Base-by-base conservation (phyloP, 2,113 vertebrate species). In the Gorsachius goisagi region DNA sequence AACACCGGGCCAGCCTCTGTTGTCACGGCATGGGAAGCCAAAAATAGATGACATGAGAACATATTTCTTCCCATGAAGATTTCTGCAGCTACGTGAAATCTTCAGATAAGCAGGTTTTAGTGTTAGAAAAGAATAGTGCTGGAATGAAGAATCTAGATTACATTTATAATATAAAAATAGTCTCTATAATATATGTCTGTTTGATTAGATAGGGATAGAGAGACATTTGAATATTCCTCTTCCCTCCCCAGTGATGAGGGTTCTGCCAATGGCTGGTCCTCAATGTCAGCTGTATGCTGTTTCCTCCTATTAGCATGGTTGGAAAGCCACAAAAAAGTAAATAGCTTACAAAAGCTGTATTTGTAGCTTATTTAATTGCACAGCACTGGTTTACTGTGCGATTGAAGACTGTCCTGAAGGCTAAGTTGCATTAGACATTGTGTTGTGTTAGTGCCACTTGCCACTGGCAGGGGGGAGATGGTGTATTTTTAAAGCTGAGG, bases 11-110 rank as follows among this genome's bases (percentile, higher is more conserved):
- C 92, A 92, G 63, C 84, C 77, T 75, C 91, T 19, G 77, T 89
- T 90, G 85, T 89, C 87, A 73, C 16, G 37, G 64, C 50, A 82
- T 24, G 56, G 73, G 55, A 80, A 64, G 22, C 47, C 79, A 87
- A 81, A 93, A 94, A 95, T 93, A 95, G 89, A 73, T 79, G 62
- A 75, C 49, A 90, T 45, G 55, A 89, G 92, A 94, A 87, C 74
- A 75, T 75, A 79, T 85, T 89, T 90, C 66, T 80, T 96, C 60
- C 76, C 26, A 68, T 90, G 58, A 91, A 90, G 39, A 39, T 58
- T 71, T 85, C 55, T 88, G 47, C 41, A 93, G 73, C 44, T 89
- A 78, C 0, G 5, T 52, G 45, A 37, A 58, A 37, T 73, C 53
- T 87, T 89, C 67, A 63, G 44, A 59, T 76, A 91, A 88, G 62